Evolutionary conservation across 2,113 vertebrate genomes (phyloP).

Genomic region (Notothenia coriiceps): DNA sequence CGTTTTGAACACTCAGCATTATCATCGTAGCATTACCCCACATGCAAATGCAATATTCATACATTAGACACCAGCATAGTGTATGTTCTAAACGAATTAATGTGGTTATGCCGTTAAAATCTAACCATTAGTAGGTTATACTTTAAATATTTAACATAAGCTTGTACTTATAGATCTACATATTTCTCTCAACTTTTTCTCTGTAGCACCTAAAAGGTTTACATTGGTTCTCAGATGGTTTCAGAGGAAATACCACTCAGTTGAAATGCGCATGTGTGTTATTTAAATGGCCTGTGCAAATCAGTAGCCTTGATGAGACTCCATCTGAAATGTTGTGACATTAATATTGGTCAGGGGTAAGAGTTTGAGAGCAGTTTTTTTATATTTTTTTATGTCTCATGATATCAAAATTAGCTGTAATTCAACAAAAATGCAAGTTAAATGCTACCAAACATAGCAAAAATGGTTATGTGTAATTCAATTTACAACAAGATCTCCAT

Average conservation of each 20-base stretch:
- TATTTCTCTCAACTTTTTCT: constrained; percentile 31
- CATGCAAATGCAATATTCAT: constrained; percentile 63
- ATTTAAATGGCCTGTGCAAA: constrained; percentile 24
- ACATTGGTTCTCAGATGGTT: constrained; percentile 61
- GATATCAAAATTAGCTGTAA: background rate
- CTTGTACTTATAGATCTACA: constrained; percentile 8
- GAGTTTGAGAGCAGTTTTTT: background rate
- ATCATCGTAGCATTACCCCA: constrained; percentile 15
- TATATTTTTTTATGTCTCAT: too few species aligned
- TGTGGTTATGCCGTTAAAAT: constrained; percentile 22
- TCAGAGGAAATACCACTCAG: constrained; percentile 26
- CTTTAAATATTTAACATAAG: constrained; percentile 5
- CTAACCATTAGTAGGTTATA: constrained; percentile 11
- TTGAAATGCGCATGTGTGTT: constrained; percentile 28
- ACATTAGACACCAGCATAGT: constrained; percentile 55
- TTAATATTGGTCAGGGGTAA: background rate
- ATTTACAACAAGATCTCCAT: background rate
- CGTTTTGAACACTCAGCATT: constrained; percentile 35
- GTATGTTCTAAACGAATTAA: constrained; percentile 43
- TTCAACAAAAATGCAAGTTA: fast-evolving
- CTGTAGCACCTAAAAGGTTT: constrained; percentile 63
- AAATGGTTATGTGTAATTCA: background rate
- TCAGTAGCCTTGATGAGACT: background rate
- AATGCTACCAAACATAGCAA: background rate
- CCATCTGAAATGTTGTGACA: too few species aligned